Base-by-base conservation (phyloP, 2,888 invertebrate genomes). In the Drosophila basisetae region DNA sequence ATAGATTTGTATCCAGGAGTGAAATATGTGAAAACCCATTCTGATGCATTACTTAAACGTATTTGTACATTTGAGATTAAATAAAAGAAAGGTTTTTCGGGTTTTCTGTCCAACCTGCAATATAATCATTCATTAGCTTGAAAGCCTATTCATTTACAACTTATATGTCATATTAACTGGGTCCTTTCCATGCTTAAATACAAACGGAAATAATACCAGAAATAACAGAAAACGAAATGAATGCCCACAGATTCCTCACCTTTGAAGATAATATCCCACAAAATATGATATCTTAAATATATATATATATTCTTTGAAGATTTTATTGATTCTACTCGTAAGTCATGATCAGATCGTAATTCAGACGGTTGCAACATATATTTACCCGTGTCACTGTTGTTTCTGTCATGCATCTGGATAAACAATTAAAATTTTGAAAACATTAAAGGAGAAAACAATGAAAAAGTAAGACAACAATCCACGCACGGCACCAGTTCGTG, bases 401-500 rank as follows among this genome's bases (percentile, higher is more conserved):
- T 47, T 35, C 25, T 18, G 25, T 18, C 2, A 18, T 5, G 18
- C 25, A 30, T 50, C 50, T 30, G 28, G 10, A 10, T 30, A 35
- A 35, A 4, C 25, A 54, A 18, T 54, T 28, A 55, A 4, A 47
- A 47, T 61, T 61, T 61, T 9, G 50, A 53, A 39, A 22, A 22
- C 16, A 30, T 25, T 37, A 70, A 63, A 58, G 39, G 43, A 52
- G 41, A 39, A 49, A 28, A 49, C 43, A 52, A 75, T 69, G 31
- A 9, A 10, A 52, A n/a, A 5, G 10, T n/a, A 43, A 53, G 33
- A 53, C 10, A 11, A n/a, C 50, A 77, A 67, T 22, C 22, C 22
- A 22, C 22, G 22, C 22, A 22, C 22, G 22, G 22, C 22, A 22
- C 22, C 22, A 22, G 22, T 22, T 22, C 22, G 22, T 22, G 22